Percentiles rank a stretch among this genome's conserved stretches.
These are phyloP conservation scores for Passer domesticus DNA, from an alignment of 2,113 vertebrate species.

Conservation along the genomic window DNA sequence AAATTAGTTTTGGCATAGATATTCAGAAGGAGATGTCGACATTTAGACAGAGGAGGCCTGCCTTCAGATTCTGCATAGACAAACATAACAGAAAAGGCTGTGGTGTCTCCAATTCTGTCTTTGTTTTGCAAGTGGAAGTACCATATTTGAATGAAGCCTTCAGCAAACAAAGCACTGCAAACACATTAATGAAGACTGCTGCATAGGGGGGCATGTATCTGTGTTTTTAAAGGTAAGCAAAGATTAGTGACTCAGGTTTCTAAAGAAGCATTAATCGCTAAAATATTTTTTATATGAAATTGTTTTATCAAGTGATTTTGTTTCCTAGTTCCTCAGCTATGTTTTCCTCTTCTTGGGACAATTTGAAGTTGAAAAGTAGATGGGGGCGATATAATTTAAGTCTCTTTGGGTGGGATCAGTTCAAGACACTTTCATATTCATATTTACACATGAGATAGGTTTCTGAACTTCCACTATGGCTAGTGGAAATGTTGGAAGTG, in stretches of 20 bases:
- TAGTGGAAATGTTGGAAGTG: neutral
- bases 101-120: neutral
- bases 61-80: neutral
- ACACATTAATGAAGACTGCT: neutral
- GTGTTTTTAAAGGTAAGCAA: neutral
- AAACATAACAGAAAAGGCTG: neutral
- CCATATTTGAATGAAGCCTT: neutral
- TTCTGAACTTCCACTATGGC: neutral
- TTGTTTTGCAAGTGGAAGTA: neutral
- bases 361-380: neutral
- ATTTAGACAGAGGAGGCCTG: neutral
- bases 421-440: neutral
- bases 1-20: constrained; percentile 37
- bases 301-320: neutral
- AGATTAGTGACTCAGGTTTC: neutral
- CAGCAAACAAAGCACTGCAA: neutral
- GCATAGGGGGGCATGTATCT: neutral
- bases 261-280: neutral
- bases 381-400: neutral
- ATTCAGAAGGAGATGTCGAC: neutral
- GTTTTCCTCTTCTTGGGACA: neutral
- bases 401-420: neutral
- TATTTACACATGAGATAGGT: neutral
- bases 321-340: neutral
- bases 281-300: neutral